Conservation (phyloP, 1,140 invertebrate genomes). For the Drosophila setifemur region DNA sequence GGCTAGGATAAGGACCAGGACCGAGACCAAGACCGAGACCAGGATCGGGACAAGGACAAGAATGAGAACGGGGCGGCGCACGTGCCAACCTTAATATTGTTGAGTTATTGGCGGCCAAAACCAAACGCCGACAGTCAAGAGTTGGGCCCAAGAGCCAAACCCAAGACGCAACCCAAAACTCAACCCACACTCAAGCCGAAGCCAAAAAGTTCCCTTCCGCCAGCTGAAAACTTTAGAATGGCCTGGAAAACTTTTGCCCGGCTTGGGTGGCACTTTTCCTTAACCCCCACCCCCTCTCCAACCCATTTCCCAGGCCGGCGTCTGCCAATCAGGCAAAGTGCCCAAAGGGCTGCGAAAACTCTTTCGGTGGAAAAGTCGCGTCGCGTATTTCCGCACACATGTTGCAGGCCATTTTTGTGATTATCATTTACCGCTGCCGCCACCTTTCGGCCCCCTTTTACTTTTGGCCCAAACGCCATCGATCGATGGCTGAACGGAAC, state of each 20-base stretch:
- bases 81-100: slow-evolving; percentile 78
- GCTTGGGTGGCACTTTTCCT: slow-evolving; percentile 8
- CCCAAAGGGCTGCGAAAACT: slow-evolving; percentile 62
- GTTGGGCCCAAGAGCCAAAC: slow-evolving; percentile 28
- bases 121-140: slow-evolving; percentile 75
- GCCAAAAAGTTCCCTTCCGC: slow-evolving; percentile 63
- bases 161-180: slow-evolving; percentile 2
- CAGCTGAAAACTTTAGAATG: background rate
- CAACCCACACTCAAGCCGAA: slow-evolving; percentile 36
- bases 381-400: slow-evolving; percentile 77
- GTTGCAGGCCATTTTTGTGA: slow-evolving; percentile 76
- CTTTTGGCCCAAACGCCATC: slow-evolving; percentile 28
- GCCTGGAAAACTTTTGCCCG: slow-evolving; percentile 36
- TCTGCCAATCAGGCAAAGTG: slow-evolving; percentile 68
- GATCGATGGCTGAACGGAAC: slow-evolving; percentile 38
- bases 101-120: slow-evolving; percentile 77
- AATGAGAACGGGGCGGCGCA: slow-evolving; percentile 39
- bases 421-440: slow-evolving; percentile 69
- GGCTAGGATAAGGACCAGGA: background rate
- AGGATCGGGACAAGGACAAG: background rate
- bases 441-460: slow-evolving; percentile 1
- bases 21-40: background rate
- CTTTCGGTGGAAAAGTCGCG: slow-evolving; percentile 73
- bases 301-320: slow-evolving; percentile 3
- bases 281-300: background rate